These are phyloP conservation scores for Drosophila burlai DNA, from an alignment of 1,140 invertebrate species.

Conservation along the genomic window DNA sequence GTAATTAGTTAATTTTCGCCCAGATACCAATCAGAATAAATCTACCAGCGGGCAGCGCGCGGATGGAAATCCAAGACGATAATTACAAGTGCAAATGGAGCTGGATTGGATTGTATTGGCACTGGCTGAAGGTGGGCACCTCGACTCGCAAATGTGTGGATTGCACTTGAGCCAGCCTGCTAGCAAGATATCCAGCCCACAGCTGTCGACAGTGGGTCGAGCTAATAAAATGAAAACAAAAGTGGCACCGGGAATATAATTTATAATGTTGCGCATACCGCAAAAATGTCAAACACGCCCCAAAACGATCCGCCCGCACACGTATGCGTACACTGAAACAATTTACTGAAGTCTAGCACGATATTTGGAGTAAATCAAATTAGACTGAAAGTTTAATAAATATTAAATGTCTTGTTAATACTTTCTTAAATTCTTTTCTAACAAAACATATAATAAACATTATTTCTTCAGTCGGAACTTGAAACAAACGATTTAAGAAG, in stretches of 20 bases:
- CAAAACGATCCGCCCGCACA: conserved; percentile 37
- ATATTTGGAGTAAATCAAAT: not conserved
- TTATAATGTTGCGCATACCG: conserved; percentile 73
- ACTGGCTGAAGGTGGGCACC: conserved; percentile 34
- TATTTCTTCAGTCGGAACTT: no score
- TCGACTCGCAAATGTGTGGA: conserved; percentile 57
- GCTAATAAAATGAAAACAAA: conserved; percentile 59
- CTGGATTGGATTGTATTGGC: conserved; percentile 48
- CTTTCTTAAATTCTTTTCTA: no score
- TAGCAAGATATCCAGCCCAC: conserved; percentile 50
- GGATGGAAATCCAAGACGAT: conserved; percentile 30
- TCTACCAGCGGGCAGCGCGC: conserved; percentile 18
- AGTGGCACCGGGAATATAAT: conserved; percentile 80
- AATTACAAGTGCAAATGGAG: conserved; percentile 71
- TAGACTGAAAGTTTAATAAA: no score
- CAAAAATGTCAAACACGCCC: conserved; percentile 79
- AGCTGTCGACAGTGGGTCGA: conserved; percentile 61
- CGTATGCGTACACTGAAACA: not conserved
- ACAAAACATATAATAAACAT: no score
- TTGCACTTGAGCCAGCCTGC: conserved; percentile 65
- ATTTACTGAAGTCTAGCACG: not conserved
- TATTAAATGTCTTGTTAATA: no score
- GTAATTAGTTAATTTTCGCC: conserved; percentile 55
- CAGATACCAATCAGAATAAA: conserved; percentile 24
- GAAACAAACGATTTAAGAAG: no score